Evolutionary conservation across 2,113 vertebrate genomes (phyloP).

Genomic region (Furnarius figulus): DNA sequence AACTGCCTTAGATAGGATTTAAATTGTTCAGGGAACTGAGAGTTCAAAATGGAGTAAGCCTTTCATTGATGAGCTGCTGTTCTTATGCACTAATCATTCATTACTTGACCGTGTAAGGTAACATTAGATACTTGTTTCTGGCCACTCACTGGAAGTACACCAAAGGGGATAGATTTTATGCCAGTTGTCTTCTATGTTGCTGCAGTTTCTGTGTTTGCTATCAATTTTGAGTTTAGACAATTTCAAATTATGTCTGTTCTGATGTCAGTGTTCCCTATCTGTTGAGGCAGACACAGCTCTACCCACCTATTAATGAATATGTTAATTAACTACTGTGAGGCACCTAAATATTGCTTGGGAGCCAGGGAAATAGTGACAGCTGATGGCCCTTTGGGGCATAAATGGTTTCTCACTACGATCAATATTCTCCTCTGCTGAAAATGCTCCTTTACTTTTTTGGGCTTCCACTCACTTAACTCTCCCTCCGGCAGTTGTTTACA

Average conservation of each 20-base stretch:
- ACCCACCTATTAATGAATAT: conserved; percentile 42
- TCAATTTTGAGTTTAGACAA: background rate
- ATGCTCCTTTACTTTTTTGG: background rate
- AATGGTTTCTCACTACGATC: conserved; percentile 23
- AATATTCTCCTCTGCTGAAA: conserved; percentile 12
- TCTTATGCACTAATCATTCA: background rate
- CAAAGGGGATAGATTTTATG: background rate
- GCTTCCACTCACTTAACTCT: conserved; percentile 27
- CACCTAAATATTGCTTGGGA: background rate
- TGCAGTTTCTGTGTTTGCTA: background rate
- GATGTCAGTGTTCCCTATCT: conserved; percentile 6
- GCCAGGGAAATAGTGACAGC: conserved; percentile 15
- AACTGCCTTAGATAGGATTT: background rate
- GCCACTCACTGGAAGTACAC: background rate
- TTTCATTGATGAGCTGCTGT: background rate
- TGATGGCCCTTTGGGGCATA: conserved; percentile 33
- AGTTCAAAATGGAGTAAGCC: background rate
- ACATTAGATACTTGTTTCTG: background rate
- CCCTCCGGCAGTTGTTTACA: conserved; percentile 5
- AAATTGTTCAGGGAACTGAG: background rate
- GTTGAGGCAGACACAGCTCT: background rate
- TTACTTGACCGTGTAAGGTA: background rate
- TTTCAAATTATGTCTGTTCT: conserved; percentile 26
- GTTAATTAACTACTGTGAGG: conserved; percentile 28
- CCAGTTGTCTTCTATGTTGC: background rate